Conservation (phyloP, 1,140 invertebrate genomes). For the Drosophila saltans region DNA sequence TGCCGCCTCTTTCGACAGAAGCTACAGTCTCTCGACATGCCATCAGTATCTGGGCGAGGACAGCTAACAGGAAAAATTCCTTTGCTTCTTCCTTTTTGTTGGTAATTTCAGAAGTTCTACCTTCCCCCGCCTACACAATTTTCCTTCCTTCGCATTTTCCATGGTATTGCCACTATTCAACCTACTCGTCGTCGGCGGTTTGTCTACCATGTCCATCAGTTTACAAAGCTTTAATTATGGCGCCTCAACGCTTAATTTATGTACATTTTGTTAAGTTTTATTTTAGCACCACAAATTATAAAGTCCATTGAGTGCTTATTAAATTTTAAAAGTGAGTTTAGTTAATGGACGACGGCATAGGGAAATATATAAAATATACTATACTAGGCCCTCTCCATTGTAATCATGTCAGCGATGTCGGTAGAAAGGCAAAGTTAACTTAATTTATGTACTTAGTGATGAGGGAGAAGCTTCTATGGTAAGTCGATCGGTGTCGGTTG, state of each 20-base stretch:
- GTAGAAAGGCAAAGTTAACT: constrained; percentile 29
- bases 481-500: not conserved
- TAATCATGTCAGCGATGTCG: constrained; percentile 12
- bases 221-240: constrained; percentile 76
- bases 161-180: constrained; percentile 22
- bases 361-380: not conserved
- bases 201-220: constrained; percentile 66
- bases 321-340: constrained; percentile 54
- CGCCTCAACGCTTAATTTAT: constrained; percentile 73
- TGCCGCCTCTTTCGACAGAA: constrained; percentile 46
- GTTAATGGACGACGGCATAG: constrained; percentile 22
- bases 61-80: constrained; percentile 12
- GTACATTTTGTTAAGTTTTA: constrained; percentile 78
- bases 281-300: constrained; percentile 74
- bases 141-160: not conserved
- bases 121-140: not conserved
- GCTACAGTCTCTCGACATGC: constrained; percentile 26
- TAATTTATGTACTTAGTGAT: constrained; percentile 32
- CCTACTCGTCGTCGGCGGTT: constrained; percentile 43
- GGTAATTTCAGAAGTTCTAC: not conserved
- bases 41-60: not conserved
- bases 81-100: constrained; percentile 2
- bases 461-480: not conserved
- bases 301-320: constrained; percentile 77
- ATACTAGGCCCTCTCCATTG: not conserved